Evolutionary conservation across 2,888 invertebrate genomes (phyloP).

Genomic region (Altica lythri): DNA sequence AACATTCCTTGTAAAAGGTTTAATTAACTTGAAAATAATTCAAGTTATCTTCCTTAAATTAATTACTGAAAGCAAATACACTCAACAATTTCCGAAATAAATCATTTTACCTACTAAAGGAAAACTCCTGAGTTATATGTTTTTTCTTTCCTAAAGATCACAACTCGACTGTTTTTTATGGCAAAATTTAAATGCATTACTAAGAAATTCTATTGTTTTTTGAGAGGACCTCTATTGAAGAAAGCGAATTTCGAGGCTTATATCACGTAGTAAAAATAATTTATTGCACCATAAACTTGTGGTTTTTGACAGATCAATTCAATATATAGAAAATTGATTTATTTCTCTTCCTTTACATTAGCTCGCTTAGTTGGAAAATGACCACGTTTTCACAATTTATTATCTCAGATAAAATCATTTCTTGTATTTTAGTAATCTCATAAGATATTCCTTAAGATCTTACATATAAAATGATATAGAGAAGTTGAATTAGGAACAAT

Average conservation of each 20-base stretch:
- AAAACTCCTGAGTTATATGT: too few relatives aligned
- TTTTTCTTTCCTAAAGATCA: conserved; percentile 5
- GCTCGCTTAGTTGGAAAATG: background rate
- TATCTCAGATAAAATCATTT: background rate
- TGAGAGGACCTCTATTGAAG: conserved; percentile 18
- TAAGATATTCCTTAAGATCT: too few relatives aligned
- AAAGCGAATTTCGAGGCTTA: conserved; percentile 12
- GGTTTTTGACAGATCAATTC: conserved; percentile 22
- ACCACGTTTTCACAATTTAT: conserved; percentile 1
- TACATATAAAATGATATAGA: too few relatives aligned
- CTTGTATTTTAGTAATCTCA: too few relatives aligned
- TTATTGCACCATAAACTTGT: conserved; percentile 21
- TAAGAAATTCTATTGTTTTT: conserved; percentile 19
- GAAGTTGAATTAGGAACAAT: too few relatives aligned
- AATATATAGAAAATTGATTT: conserved; percentile 16
- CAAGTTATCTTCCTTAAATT: too few relatives aligned
- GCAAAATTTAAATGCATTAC: conserved; percentile 18
- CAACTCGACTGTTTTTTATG: conserved; percentile 13
- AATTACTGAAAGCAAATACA: too few relatives aligned
- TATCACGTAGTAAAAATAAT: conserved; percentile 22
- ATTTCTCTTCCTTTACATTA: background rate
- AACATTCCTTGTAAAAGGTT: too few relatives aligned
- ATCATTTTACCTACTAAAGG: too few relatives aligned
- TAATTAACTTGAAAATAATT: too few relatives aligned
- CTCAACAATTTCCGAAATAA: too few relatives aligned